Evolutionary conservation across 2,888 invertebrate species (phyloP), one percentile per base, ranked within the genome.

Genomic region (Philereme vetulata): DNA sequence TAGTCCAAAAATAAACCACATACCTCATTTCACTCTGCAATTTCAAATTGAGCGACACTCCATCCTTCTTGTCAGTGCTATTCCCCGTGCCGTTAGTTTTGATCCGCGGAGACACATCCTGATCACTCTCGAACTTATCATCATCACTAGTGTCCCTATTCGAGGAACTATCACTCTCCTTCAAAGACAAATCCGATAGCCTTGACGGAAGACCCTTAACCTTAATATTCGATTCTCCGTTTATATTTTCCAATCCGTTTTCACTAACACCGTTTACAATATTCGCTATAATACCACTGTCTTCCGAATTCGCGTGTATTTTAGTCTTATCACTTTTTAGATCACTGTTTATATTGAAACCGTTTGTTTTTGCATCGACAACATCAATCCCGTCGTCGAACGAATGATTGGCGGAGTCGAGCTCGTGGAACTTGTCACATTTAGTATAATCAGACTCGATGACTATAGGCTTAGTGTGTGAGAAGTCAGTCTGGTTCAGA

Each of bases 1-100:
- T 21, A 21, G 21, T 21, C 21, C 21, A 21, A 21, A 36, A 38
- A 21, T 49, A 55, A 21, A 50, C 34, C 11, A 45, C 5, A 64
- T 67, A 91, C 91, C 91, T 86, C 91, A 92, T 91, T 76, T 92
- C 91, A 73, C 75, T 88, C 58, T 91, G 91, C 50, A 90, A 66
- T 62, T 89, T 90, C 65, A 92, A 75, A 78, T 90, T 91, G 43
- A 91, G 73, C 0, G 92, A 90, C 0, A 91, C 81, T 0, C 90
- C 89, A 75, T 87, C 87, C 54, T 75, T 86, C 68, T 84, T 89
- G n/a, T 86, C 85, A 4, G 48, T 64, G n/a, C n/a, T n/a, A 62
- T 81, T 83, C 0, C 71, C 45, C 33, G 75, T 59, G 4, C 80
- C 82, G 47, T 80, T 81, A 2, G 65, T 74, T 57, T 78, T 87